phyloP scores from a whole-genome alignment of 1,140 invertebrate species.

The Sycophaga agraensis region DNA sequence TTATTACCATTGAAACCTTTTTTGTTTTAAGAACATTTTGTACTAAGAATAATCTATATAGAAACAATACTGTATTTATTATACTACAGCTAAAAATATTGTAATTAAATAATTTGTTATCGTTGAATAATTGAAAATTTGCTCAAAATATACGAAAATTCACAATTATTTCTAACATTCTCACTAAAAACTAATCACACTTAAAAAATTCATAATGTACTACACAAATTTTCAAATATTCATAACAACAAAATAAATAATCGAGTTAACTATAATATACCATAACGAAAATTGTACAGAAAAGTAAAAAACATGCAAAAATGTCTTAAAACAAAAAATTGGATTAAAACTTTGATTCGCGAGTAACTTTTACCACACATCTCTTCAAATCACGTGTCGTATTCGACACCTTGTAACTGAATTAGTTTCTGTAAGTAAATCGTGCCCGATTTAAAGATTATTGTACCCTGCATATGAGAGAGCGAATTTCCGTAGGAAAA shows the following conservation, averaged over 20 bases:
- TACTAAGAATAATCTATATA: background rate
- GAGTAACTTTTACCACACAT: background rate
- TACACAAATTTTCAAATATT: conserved; percentile 11
- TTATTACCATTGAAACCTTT: background rate
- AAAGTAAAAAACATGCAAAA: conserved; percentile 11
- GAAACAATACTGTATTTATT: background rate
- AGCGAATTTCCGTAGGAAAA: conserved; percentile 20
- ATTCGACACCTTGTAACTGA: background rate
- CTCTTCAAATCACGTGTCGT: background rate
- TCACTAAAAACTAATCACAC: too few relatives aligned
- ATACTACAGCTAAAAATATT: conserved; percentile 4
- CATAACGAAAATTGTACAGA: conserved; percentile 1
- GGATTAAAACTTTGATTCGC: background rate
- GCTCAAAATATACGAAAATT: background rate
- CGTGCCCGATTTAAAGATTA: background rate
- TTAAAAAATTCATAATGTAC: too few relatives aligned
- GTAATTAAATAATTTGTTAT: background rate
- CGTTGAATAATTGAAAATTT: background rate
- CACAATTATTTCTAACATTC: too few relatives aligned
- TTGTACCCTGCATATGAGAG: conserved; percentile 22
- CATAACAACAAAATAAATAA: conserved; percentile 8
- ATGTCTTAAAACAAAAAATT: conserved; percentile 5
- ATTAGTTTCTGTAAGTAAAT: conserved; percentile 10
- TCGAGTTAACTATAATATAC: background rate
- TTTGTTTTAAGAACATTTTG: conserved; percentile 5